phyloP scores from a whole-genome alignment of 2,888 invertebrate genomes.

The Eupithecia vulgata region DNA sequence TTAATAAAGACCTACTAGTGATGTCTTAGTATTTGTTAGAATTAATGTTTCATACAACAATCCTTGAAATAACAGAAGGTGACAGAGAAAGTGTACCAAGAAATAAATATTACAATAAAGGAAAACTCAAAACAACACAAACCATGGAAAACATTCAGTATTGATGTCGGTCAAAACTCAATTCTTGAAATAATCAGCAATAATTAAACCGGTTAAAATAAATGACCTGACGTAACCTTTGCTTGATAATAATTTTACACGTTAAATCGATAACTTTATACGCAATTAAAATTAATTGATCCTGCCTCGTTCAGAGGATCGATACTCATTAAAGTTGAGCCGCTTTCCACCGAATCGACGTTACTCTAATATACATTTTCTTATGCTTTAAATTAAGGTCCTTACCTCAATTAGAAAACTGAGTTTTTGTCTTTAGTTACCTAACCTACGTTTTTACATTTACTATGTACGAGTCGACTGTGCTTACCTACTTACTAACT shows the following conservation, averaged over 20 bases:
- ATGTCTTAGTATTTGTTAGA: too few relatives aligned
- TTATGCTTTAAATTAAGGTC: neutral
- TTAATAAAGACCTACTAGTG: too few relatives aligned
- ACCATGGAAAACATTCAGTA: neutral
- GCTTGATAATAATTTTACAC: conserved; percentile 10
- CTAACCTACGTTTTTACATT: too few relatives aligned
- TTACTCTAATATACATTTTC: neutral
- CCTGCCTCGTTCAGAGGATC: conserved; percentile 20
- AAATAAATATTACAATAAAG: too few relatives aligned
- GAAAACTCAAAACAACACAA: neutral
- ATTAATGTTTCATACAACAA: too few relatives aligned
- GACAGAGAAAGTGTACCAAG: too few relatives aligned
- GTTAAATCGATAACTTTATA: conserved; percentile 22
- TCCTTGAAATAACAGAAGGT: too few relatives aligned
- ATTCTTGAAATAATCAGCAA: neutral
- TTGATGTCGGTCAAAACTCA: neutral
- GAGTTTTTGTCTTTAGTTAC: neutral
- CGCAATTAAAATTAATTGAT: conserved; percentile 25
- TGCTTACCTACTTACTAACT: too few relatives aligned
- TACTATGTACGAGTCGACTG: too few relatives aligned
- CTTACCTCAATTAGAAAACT: neutral
- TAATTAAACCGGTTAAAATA: conserved; percentile 2
- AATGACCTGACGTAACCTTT: conserved; percentile 9
- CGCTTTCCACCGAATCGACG: neutral
- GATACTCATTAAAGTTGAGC: conserved; percentile 35